A percentile compares a stretch with the other conserved stretches of the same genome.
These are phyloP conservation scores for Rhagoletis pomonella DNA, from an alignment of 1,140 invertebrate genomes.

Conservation along the genomic window DNA sequence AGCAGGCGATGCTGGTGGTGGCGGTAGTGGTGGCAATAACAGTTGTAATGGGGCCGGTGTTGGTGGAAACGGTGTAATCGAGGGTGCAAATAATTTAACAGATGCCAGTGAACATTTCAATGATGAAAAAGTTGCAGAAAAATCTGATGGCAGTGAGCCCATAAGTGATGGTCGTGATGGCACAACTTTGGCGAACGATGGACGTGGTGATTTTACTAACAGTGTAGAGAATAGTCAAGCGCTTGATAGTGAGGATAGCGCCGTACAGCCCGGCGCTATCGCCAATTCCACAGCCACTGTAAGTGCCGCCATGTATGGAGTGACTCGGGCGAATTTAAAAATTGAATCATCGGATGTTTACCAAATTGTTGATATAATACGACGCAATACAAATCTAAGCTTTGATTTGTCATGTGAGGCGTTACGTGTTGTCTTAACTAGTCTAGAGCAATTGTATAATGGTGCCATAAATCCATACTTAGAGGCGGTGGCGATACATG, in stretches of 20 bases:
- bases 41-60: not conserved
- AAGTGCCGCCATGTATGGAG: conserved; percentile 7
- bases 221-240: conserved; percentile 70
- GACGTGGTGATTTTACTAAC: conserved; percentile 59
- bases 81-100: conserved; percentile 13
- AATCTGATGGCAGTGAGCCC: conserved; percentile 65
- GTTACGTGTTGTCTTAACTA: conserved; percentile 84
- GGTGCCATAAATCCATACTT: conserved; percentile 77
- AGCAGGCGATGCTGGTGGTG: conserved; percentile 39
- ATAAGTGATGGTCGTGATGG: conserved; percentile 61
- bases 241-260: conserved; percentile 70
- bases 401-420: conserved; percentile 91
- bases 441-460: conserved; percentile 79
- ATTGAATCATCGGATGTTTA: conserved; percentile 77
- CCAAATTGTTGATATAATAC: conserved; percentile 84
- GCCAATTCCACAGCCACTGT: not conserved
- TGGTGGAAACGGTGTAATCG: not conserved
- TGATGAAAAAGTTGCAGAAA: conserved; percentile 59
- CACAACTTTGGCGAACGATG: conserved; percentile 43
- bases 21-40: not conserved
- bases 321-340: conserved; percentile 61
- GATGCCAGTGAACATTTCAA: conserved; percentile 53
- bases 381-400: conserved; percentile 88
- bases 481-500: conserved; percentile 70
- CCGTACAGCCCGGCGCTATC: conserved; percentile 60